phyloP scores from a whole-genome alignment of 2,797 vertebrate genomes.

The Naso thynnoides region DNA sequence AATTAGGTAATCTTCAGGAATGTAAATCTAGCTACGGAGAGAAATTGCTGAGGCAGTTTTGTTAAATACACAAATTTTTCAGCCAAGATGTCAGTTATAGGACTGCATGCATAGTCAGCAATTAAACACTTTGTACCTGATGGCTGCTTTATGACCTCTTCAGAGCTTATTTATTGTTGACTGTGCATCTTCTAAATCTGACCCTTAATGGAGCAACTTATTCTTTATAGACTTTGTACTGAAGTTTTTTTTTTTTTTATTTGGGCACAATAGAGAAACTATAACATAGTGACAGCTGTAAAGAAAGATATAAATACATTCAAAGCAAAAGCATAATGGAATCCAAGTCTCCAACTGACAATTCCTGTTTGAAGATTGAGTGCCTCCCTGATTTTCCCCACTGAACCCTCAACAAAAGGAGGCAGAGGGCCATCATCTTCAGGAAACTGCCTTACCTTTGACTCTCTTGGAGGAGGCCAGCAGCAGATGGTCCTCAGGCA shows the following conservation, averaged over 20 bases:
- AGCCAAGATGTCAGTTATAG: neutral
- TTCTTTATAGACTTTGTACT: too few species aligned
- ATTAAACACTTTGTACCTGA: neutral
- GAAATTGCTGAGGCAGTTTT: neutral
- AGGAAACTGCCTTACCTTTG: conserved; percentile 88
- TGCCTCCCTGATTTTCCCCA: neutral
- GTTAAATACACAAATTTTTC: neutral
- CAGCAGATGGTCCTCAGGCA: conserved; percentile 98
- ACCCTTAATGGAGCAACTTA: neutral
- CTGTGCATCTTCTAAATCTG: too few species aligned
- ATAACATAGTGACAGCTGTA: neutral
- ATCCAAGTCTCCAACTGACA: too few species aligned
- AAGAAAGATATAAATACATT: neutral
- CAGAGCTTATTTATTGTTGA: too few species aligned
- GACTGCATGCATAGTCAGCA: neutral
- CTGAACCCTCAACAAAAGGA: conserved; percentile 25
- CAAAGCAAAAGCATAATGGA: neutral
- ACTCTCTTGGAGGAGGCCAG: conserved; percentile 99
- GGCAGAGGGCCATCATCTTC: conserved; percentile 8
- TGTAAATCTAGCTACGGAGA: neutral
- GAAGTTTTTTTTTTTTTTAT: neutral
- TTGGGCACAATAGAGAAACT: neutral
- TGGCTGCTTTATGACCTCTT: neutral
- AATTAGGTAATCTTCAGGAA: neutral
- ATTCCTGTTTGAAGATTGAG: neutral